phyloP scores from a whole-genome alignment of 2,797 vertebrate genomes.

The Rallus crepitans region DNA sequence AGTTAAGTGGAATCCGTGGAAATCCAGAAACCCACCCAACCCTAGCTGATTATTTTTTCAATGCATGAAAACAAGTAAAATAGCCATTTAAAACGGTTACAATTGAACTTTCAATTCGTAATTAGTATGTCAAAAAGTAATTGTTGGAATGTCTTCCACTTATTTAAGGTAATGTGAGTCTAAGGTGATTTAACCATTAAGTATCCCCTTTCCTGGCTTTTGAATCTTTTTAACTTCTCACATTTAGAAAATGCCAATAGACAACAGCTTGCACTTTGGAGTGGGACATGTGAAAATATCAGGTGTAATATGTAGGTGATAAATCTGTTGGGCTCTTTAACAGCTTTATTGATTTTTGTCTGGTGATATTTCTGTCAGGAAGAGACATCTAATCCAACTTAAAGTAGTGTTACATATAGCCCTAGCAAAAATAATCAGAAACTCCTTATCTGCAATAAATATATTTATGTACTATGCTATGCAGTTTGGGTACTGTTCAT shows the following conservation, averaged over 20 bases:
- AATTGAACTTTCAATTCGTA: neutral
- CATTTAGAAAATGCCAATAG: slow-evolving; percentile 73
- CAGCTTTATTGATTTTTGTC: slow-evolving; percentile 67
- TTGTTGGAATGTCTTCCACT: slow-evolving; percentile 30
- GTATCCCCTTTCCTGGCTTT: slow-evolving; percentile 31
- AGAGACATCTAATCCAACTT: slow-evolving; percentile 57
- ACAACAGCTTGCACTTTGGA: slow-evolving; percentile 67
- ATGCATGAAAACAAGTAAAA: neutral
- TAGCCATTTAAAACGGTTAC: slow-evolving; percentile 4
- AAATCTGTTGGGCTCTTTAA: slow-evolving; percentile 61
- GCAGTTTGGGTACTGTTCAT: neutral
- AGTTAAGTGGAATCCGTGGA: neutral
- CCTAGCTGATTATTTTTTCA: slow-evolving; percentile 5
- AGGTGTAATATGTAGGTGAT: slow-evolving; percentile 61
- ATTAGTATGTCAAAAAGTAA: slow-evolving; percentile 41
- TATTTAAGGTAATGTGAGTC: neutral
- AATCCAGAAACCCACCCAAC: neutral
- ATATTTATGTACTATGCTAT: neutral
- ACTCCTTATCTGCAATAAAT: slow-evolving; percentile 35
- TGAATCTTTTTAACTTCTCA: slow-evolving; percentile 43
- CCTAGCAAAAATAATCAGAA: slow-evolving; percentile 51
- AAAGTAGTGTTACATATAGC: slow-evolving; percentile 32
- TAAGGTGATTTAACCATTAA: slow-evolving; percentile 46
- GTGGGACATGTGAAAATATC: slow-evolving; percentile 58
- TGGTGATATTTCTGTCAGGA: slow-evolving; percentile 71